Conservation (phyloP, 2,113 vertebrate species). For the Synchiropus splendidus region DNA sequence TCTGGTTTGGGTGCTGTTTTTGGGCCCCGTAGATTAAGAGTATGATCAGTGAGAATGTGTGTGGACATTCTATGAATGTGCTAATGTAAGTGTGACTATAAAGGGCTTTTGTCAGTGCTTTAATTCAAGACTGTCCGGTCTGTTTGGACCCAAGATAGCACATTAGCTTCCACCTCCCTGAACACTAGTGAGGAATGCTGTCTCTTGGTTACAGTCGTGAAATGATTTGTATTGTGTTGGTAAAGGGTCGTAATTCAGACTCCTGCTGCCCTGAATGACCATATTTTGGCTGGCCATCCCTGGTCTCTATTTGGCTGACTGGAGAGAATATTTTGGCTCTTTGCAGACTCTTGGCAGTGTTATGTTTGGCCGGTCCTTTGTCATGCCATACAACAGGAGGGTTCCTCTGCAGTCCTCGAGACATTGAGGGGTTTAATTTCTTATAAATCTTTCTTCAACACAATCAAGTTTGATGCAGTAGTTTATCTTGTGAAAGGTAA, state of each 20-base stretch:
- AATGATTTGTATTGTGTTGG: too few relatives aligned
- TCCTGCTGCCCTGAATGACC: slow-evolving; percentile 37
- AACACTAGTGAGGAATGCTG: slow-evolving; percentile 18
- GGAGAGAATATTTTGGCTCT: too few relatives aligned
- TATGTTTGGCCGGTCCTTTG: slow-evolving; percentile 22
- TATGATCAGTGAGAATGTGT: slow-evolving; percentile 1
- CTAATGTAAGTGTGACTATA: slow-evolving; percentile 6
- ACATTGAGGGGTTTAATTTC: too few relatives aligned
- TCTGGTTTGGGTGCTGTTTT: slow-evolving; percentile 46
- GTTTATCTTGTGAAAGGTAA: too few relatives aligned
- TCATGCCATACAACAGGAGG: slow-evolving; percentile 20
- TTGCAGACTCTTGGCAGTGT: too few relatives aligned
- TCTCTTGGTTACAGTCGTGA: too few relatives aligned
- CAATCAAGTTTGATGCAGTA: too few relatives aligned
- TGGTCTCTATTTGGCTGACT: slow-evolving; percentile 14
- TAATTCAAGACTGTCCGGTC: slow-evolving; percentile 15
- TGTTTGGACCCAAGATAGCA: slow-evolving; percentile 16
- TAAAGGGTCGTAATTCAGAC: background rate
- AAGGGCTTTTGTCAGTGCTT: slow-evolving; percentile 10
- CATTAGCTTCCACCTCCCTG: slow-evolving; percentile 23
- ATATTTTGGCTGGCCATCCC: slow-evolving; percentile 41
- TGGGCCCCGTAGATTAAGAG: slow-evolving; percentile 1
- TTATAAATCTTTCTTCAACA: too few relatives aligned
- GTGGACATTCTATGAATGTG: background rate
- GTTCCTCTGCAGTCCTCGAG: slow-evolving; percentile 25